Conservation (phyloP, 2,888 invertebrate genomes). For the Thera britannica region DNA sequence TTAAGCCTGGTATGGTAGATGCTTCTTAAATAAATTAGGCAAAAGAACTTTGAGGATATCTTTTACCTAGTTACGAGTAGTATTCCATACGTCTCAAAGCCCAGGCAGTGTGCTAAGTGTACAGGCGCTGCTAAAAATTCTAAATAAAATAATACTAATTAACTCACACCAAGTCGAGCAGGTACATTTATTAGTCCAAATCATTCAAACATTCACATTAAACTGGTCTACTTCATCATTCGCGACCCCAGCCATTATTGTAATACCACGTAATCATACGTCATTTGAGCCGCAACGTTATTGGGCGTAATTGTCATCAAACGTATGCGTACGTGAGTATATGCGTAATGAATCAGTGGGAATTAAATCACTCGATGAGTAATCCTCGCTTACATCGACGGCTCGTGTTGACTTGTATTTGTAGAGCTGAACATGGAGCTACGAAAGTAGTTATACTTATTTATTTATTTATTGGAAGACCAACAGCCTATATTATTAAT, state of each 20-base stretch:
- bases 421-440: constrained; percentile 25
- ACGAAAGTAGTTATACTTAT: constrained; percentile 5
- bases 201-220: constrained; percentile 12
- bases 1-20: too few relatives aligned
- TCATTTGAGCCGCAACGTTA: constrained; percentile 54
- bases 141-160: not conserved
- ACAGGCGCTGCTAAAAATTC: not conserved
- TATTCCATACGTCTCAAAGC: too few relatives aligned
- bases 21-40: too few relatives aligned
- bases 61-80: too few relatives aligned
- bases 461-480: too few relatives aligned
- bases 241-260: constrained; percentile 51
- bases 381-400: constrained; percentile 68
- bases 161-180: not conserved
- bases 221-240: constrained; percentile 32
- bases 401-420: constrained; percentile 56
- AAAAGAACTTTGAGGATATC: too few relatives aligned
- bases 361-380: constrained; percentile 73
- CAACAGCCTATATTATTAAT: too few relatives aligned
- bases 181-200: constrained; percentile 4
- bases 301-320: constrained; percentile 67
- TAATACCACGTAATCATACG: constrained; percentile 57
- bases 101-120: too few relatives aligned
- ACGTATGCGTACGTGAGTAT: constrained; percentile 51
- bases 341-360: constrained; percentile 66